phyloP scores from a whole-genome alignment of 2,113 vertebrate genomes.

The Larimichthys crocea region DNA sequence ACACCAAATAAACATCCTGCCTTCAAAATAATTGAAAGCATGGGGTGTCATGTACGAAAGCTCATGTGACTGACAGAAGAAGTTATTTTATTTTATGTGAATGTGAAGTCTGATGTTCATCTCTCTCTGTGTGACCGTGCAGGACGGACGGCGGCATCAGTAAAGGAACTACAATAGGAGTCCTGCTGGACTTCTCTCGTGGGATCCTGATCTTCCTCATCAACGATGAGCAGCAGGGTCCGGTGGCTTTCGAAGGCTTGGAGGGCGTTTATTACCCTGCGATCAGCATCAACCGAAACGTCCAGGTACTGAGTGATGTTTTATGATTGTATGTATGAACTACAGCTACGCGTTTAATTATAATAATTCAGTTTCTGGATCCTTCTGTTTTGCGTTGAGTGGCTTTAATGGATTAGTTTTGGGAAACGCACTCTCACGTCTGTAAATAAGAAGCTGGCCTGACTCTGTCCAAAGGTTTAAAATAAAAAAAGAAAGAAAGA shows the following conservation, averaged over 20 bases:
- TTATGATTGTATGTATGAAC: no score
- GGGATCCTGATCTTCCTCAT: slow-evolving; percentile 94
- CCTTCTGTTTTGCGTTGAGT: background rate
- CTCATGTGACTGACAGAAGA: background rate
- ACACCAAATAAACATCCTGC: no score
- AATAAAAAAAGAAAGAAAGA: no score
- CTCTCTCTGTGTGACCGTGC: background rate
- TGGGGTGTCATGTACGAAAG: no score
- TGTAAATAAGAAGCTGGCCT: no score
- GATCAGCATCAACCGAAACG: slow-evolving; percentile 97
- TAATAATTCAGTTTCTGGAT: background rate
- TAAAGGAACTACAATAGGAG: slow-evolving; percentile 93
- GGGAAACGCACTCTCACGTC: no score
- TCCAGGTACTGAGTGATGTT: slow-evolving; percentile 87
- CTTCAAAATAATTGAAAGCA: no score
- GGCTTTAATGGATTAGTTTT: no score
- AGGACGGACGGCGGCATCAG: slow-evolving; percentile 96
- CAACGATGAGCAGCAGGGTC: slow-evolving; percentile 99
- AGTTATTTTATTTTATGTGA: background rate
- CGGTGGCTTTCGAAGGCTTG: slow-evolving; percentile 93
- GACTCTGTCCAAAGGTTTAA: no score
- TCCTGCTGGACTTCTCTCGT: slow-evolving; percentile 92
- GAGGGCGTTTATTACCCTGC: slow-evolving; percentile 96
- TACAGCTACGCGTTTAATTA: background rate
- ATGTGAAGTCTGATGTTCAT: background rate